Conservation (phyloP, 2,888 invertebrate genomes). For the Chrysodeixis includens region DNA sequence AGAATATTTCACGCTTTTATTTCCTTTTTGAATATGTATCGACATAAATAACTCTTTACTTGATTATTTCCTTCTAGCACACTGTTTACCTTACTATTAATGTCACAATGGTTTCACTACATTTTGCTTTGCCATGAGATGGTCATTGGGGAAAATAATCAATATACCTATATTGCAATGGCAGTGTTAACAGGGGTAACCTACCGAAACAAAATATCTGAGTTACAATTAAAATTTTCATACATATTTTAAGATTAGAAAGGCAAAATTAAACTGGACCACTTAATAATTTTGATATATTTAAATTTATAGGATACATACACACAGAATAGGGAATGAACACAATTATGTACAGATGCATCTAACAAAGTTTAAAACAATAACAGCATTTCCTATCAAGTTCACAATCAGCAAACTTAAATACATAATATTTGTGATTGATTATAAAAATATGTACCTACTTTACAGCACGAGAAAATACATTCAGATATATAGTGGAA, state of each 20-base stretch:
- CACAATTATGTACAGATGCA: slow-evolving; percentile 59
- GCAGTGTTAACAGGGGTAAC: too few species aligned
- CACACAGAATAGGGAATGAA: slow-evolving; percentile 48
- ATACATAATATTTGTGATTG: slow-evolving; percentile 46
- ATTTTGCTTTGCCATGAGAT: too few species aligned
- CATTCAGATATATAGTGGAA: slow-evolving; percentile 55
- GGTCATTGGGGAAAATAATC: too few species aligned
- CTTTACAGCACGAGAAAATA: slow-evolving; percentile 54
- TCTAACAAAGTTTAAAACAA: slow-evolving; percentile 45
- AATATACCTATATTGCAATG: too few species aligned
- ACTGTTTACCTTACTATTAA: too few species aligned
- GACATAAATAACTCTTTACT: too few species aligned
- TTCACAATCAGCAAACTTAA: slow-evolving; percentile 33
- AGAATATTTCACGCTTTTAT: too few species aligned
- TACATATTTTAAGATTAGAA: not conserved
- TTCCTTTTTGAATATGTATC: too few species aligned
- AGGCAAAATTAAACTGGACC: slow-evolving; percentile 10
- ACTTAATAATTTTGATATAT: slow-evolving; percentile 58
- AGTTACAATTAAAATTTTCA: not conserved
- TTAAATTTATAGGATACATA: slow-evolving; percentile 49
- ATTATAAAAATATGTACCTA: slow-evolving; percentile 57
- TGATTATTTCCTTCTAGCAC: too few species aligned
- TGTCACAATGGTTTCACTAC: too few species aligned
- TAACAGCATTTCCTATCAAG: slow-evolving; percentile 34
- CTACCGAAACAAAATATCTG: not conserved